Conservation (phyloP, 2,113 vertebrate species). For the Calonectris borealis region DNA sequence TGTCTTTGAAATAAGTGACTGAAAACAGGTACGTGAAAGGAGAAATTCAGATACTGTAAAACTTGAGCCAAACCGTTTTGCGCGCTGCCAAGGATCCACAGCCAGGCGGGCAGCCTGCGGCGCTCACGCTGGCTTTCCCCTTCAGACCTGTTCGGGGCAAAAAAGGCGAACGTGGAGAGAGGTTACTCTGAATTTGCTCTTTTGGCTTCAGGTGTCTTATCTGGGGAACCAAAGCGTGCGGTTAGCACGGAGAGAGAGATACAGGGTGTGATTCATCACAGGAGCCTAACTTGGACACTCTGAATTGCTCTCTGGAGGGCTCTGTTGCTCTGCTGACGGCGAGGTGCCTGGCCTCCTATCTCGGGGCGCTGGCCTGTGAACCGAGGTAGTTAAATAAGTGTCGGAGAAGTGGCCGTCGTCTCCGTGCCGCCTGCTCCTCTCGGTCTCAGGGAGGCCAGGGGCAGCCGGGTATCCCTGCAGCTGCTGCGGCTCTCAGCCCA, state of each 20-base stretch:
- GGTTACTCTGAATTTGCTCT: not conserved
- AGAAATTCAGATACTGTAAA: not conserved
- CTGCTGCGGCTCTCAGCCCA: not conserved
- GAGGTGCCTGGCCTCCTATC: not conserved
- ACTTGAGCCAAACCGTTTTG: not conserved
- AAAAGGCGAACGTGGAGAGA: not conserved
- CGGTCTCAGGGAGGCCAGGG: not conserved
- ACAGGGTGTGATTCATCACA: not conserved
- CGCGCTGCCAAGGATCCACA: fast-evolving
- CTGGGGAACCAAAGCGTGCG: not conserved
- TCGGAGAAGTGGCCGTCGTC: not conserved
- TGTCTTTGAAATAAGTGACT: not conserved
- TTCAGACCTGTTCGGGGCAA: not conserved
- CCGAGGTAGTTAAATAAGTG: not conserved
- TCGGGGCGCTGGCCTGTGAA: not conserved
- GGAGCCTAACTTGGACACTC: not conserved
- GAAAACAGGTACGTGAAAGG: not conserved
- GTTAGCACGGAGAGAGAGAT: not conserved
- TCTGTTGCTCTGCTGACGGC: not conserved
- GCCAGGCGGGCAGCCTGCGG: not conserved
- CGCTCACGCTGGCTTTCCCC: not conserved
- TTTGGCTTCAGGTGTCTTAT: not conserved
- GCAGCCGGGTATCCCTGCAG: not conserved
- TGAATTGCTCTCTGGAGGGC: slow-evolving; percentile 16
- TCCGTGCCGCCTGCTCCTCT: not conserved